phyloP scores from a whole-genome alignment of 2,113 vertebrate species.

The Orientallactaga bullata region DNA sequence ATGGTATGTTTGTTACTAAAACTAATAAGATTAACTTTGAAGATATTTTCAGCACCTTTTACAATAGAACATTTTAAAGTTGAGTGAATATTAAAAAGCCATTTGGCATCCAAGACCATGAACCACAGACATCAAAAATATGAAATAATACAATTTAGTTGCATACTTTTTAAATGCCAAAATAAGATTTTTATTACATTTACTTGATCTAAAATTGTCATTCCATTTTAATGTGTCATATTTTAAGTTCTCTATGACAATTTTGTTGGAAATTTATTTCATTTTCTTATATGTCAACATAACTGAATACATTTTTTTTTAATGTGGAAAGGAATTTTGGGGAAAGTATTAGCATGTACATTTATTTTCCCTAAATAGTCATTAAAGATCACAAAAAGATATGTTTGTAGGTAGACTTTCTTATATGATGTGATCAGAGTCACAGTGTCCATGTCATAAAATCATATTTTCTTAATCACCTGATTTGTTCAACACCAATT shows the following conservation, averaged over 20 bases:
- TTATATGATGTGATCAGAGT: neutral
- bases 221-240: neutral
- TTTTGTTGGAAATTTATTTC: neutral
- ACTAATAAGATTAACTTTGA: constrained; percentile 46
- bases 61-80: constrained; percentile 1
- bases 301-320: neutral
- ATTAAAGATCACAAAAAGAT: neutral
- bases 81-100: neutral
- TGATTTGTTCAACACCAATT: neutral
- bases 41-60: constrained; percentile 15
- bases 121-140: neutral
- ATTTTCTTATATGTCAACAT: neutral
- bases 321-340: neutral
- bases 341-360: neutral
- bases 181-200: neutral
- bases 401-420: neutral
- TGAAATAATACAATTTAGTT: neutral
- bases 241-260: neutral
- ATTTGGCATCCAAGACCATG: neutral
- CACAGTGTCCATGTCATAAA: neutral
- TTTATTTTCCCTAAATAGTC: neutral
- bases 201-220: neutral
- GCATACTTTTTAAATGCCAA: neutral
- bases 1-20: constrained; percentile 8
- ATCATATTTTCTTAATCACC: accelerated